Evolutionary conservation across 2,113 vertebrate species (phyloP).

Genomic region (Cervus canadensis): DNA sequence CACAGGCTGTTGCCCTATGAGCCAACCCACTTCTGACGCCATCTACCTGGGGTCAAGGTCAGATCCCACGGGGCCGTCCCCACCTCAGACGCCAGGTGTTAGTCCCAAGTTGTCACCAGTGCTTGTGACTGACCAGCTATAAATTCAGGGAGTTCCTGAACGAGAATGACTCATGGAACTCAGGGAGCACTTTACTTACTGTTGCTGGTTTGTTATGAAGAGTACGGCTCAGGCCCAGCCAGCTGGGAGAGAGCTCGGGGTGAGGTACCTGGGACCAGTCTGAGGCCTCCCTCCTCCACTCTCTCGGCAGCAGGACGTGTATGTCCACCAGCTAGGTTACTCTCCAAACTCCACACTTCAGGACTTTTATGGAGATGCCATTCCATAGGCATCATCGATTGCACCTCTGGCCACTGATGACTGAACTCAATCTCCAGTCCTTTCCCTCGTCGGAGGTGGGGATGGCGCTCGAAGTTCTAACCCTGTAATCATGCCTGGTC

Average conservation of each 20-base stretch:
- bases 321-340: background rate
- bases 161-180: background rate
- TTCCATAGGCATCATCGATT: rapidly evolving
- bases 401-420: background rate
- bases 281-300: background rate
- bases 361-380: background rate
- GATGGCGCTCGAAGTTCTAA: background rate
- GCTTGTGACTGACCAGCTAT: background rate
- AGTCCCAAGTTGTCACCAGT: background rate
- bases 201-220: background rate
- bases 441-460: background rate
- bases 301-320: background rate
- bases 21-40: background rate
- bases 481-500: background rate
- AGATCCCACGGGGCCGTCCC: background rate
- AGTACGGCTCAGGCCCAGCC: background rate
- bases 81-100: background rate
- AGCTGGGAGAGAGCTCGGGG: background rate
- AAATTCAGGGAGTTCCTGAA: background rate
- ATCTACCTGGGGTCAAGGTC: background rate
- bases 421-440: background rate
- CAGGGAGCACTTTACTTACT: background rate
- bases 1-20: background rate
- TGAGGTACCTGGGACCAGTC: background rate
- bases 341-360: background rate